Percentiles rank a stretch among this genome's conserved stretches.
Evolutionary conservation across 2,113 vertebrate species (phyloP).

Genomic region (Cryptoleucopteryx plumbea): DNA sequence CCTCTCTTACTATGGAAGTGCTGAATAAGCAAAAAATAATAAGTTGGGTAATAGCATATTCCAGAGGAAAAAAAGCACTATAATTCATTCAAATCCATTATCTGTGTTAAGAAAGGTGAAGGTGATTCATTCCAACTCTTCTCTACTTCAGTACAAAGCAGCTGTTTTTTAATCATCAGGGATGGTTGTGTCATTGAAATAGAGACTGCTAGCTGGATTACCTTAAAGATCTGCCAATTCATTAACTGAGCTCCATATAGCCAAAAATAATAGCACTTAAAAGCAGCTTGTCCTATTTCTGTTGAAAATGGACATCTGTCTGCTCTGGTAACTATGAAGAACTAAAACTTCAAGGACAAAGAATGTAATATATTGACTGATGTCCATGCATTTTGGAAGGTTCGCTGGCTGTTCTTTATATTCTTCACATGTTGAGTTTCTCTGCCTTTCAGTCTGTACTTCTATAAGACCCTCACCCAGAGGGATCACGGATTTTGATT

Average conservation of each 20-base stretch:
- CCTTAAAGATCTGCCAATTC: background rate
- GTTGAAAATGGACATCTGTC: background rate
- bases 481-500: background rate
- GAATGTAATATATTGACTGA: background rate
- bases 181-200: background rate
- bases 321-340: background rate
- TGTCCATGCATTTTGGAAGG: background rate
- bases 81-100: background rate
- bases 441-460: background rate
- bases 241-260: background rate
- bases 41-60: background rate
- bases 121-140: background rate
- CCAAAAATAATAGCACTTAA: background rate
- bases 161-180: background rate
- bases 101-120: background rate
- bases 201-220: background rate
- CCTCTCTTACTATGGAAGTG: background rate
- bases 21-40: background rate
- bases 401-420: background rate
- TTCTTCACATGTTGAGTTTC: background rate
- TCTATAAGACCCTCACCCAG: background rate
- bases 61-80: background rate
- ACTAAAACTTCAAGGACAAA: background rate
- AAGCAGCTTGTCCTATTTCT: background rate
- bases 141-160: background rate